phyloP scores from a whole-genome alignment of 2,888 invertebrate genomes.

The Drosophila multiciliata region DNA sequence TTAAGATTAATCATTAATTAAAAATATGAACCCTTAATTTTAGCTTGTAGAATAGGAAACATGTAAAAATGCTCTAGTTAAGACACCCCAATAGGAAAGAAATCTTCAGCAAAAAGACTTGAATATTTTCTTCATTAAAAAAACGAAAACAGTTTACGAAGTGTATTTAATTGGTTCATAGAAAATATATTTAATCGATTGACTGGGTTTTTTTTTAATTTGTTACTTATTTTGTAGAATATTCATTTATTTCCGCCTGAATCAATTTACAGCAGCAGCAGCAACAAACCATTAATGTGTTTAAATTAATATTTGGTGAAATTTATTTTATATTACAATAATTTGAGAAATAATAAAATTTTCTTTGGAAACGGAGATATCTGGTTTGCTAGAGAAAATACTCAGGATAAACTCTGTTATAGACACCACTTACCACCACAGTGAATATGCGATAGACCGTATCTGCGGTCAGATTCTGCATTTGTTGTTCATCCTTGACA shows the following conservation, averaged over 20 bases:
- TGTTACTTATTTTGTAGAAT: background rate
- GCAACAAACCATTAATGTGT: background rate
- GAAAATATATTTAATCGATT: background rate
- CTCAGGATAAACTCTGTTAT: background rate
- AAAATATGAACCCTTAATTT: background rate
- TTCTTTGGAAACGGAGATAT: background rate
- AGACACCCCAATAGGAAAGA: background rate
- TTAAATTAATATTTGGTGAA: background rate
- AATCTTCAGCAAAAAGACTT: background rate
- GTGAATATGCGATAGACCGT: constrained; percentile 95
- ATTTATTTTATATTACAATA: too few relatives aligned
- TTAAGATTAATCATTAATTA: background rate
- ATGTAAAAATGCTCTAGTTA: background rate
- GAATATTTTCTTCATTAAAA: background rate
- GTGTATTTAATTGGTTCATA: background rate
- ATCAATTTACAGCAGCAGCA: background rate
- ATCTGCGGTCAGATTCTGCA: constrained; percentile 91
- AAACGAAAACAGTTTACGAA: background rate
- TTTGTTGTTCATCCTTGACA: constrained; percentile 88
- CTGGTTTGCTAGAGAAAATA: background rate
- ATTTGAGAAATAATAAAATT: background rate
- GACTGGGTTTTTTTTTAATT: background rate
- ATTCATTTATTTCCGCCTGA: background rate
- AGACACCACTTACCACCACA: constrained; percentile 88
- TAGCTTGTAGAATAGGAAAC: background rate